Evolutionary conservation across 1,140 invertebrate genomes (phyloP), one percentile per base, ranked within the genome.

Genomic region (Dinothrombium tinctorium): DNA sequence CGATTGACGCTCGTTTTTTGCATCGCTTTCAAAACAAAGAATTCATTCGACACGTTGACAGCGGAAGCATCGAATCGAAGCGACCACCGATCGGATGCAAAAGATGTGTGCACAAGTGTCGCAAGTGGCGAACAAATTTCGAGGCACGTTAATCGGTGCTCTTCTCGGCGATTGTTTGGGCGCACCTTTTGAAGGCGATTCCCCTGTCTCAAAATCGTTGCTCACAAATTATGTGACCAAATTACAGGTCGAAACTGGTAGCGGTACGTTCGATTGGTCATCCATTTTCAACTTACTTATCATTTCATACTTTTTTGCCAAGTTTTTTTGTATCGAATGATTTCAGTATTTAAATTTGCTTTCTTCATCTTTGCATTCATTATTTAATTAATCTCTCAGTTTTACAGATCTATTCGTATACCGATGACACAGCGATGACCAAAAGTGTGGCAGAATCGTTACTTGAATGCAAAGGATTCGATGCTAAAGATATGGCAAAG

Each of bases 381-480:
- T 20, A 15, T 41, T 2, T 7, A 5, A 20, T 33, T 4, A 9
- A 33, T 3, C 11, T 17, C 9, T 8, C 15, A 19, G 43, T n/a
- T 23, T 19, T 41, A 25, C 69, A 69, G 29, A 57, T 65, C 25
- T 69, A 70, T 48, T 50, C 58, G 21, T 77, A 65, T 53, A 76
- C 76, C 23, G 76, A 80, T 66, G 76, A 80, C 53, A 76, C 76
- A 12, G 72, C 71, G 17, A 77, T 81, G 75, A 70, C 70, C 12
- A 64, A 65, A 52, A 63, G 63, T 32, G 55, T 77, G 29, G 71
- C 69, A 4, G 54, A 63, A 48, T 74, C 70, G 29, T 54, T 80
- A 20, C 59, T 74, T 20, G 61, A 71, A 33, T 63, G 69, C 39
- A 64, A 65, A 46, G 59, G 46, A 3, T 52, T 62, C 11, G 42